Evolutionary conservation across 2,888 invertebrate genomes (phyloP).

Genomic region (Leptinotarsa juncta): DNA sequence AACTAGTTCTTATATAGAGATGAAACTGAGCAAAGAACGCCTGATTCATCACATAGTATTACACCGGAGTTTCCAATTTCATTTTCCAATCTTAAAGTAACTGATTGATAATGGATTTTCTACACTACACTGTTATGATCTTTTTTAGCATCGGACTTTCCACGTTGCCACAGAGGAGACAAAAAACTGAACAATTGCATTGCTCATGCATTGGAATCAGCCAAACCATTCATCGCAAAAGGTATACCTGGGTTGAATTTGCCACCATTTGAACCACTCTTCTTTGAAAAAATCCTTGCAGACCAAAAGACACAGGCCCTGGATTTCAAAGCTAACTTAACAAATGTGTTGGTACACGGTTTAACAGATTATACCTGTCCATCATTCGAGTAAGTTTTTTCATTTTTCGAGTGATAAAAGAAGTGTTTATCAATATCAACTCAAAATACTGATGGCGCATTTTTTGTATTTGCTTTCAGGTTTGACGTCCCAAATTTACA

Average conservation of each 20-base stretch:
- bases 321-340: constrained; percentile 46
- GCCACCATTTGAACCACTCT: constrained; percentile 57
- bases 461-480: constrained; percentile 27
- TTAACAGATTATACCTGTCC: constrained; percentile 42
- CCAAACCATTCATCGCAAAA: constrained; percentile 53
- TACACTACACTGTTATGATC: too few relatives aligned
- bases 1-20: constrained; percentile 31
- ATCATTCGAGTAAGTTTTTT: constrained; percentile 39
- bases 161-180: constrained; percentile 54
- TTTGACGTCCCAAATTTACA: constrained; percentile 47
- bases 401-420: too few relatives aligned
- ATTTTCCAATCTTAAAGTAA: too few relatives aligned
- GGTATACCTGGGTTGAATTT: constrained; percentile 60
- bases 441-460: too few relatives aligned
- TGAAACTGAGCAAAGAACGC: constrained; percentile 32
- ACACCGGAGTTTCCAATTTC: too few relatives aligned
- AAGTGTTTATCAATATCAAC: too few relatives aligned
- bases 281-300: constrained; percentile 50
- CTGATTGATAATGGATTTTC: too few relatives aligned
- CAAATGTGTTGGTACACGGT: constrained; percentile 45
- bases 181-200: constrained; percentile 58
- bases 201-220: constrained; percentile 50
- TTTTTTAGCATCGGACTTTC: constrained; percentile 13
- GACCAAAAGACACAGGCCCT: constrained; percentile 47
- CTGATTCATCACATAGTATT: constrained; percentile 17